Base-by-base conservation (phyloP, 2,888 invertebrate species). In the Sussaba pulchella region DNA sequence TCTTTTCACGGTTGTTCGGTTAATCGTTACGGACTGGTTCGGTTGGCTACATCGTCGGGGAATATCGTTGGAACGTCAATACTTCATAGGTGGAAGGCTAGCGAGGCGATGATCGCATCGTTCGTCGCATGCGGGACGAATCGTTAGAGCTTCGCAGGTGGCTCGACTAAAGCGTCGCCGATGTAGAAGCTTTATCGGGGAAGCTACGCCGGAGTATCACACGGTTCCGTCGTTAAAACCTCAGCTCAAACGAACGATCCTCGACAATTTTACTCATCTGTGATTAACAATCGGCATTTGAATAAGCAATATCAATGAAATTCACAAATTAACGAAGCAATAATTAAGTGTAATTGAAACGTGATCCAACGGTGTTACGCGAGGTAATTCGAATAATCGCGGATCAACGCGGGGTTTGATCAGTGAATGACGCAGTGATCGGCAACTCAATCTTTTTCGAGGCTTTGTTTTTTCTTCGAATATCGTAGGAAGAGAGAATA, bases 331-430 rank as follows among this genome's bases (percentile, higher is more conserved):
- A 81, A 63, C 47, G 47, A 82, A 83, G 82, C 83, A 83, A 83
- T 81, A 66, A 59, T 73, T 57, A 80, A 82, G 80, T 81, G 81
- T 70, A 1, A 83, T 82, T 83, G 78, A 74, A 74, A 26, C n/a
- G n/a, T n/a, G n/a, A n/a, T n/a, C n/a, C n/a, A n/a, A n/a, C n/a
- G n/a, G 6, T 4, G 6, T 39, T n/a, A 3, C 19, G 4, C 8
- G 14, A 36, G 47, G n/a, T 3, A 1, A 66, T 12, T 24, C 12
- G 12, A 21, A 1, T n/a, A n/a, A 41, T 41, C 21, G 61, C 39
- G 39, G 36, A 17, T 41, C 0, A n/a, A n/a, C n/a, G n/a, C n/a
- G n/a, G n/a, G n/a, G 39, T 59, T 31, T 10, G 36, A 31, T 5
- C 9, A 54, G 26, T 54, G 50, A 26, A 54, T 19, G 17, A 39